Base-by-base conservation (phyloP, 1,140 invertebrate species). In the Penaeus chinensis region DNA sequence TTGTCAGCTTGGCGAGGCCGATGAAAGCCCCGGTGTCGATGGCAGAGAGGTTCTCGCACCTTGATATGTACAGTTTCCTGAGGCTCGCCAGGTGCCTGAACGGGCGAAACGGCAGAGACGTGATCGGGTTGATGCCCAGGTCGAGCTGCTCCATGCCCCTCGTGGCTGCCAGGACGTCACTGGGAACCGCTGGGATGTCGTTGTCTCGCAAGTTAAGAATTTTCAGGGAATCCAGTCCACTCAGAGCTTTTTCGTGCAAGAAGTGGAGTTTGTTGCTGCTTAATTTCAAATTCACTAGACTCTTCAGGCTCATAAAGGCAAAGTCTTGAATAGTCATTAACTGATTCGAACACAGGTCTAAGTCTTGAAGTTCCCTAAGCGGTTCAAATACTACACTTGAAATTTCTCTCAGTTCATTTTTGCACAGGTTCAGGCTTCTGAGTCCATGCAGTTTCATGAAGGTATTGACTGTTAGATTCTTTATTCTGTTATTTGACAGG, bases 341-440 rank as follows among this genome's bases (percentile, higher is more conserved):
- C 47, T 89, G 83, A 83, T 90, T 90, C 10, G 89, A 90, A 76
- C 89, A 90, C 76, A 90, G 66, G 62, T 90, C 76, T 47, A 90
- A 61, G n/a, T 90, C 89, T 24, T 90, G 61, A 32, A 90, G 84
- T 27, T 90, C 88, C 47, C 74, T 79, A 22, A 90, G 82, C 62
- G 86, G 89, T 54, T 89, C 89, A 78, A 90, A 87, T 63, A 89
- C 60, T 47, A 79, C 82, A 79, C 77, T 81, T 13, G 81, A 84
- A 66, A 90, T 84, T 77, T 89, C 80, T 32, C 63, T 89, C n/a
- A 90, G 81, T 37, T 86, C 82, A 85, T 90, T 90, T 71, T 89
- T 90, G 65, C 89, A 90, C 74, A 90, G 24, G 65, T 90, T 87
- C 61, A 90, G 66, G 24, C 63, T 24, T 54, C 79, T 89, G 3